phyloP scores from a whole-genome alignment of 2,888 invertebrate species.

The Neoitamus cyanurus region DNA sequence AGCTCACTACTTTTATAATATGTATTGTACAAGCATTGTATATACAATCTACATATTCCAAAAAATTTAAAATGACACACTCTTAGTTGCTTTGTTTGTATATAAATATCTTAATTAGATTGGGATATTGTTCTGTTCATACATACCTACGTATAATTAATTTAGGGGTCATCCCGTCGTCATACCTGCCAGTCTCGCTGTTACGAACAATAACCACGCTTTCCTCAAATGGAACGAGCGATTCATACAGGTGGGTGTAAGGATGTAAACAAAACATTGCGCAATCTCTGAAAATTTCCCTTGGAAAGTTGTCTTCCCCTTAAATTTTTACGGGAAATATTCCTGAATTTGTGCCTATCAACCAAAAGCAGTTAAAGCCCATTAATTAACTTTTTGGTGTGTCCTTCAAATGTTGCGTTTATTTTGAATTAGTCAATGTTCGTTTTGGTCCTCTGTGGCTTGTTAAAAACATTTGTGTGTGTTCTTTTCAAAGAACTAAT shows the following conservation, averaged over 20 bases:
- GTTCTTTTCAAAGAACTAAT: not conserved
- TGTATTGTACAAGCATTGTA: too few relatives aligned
- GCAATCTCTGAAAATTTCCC: not conserved
- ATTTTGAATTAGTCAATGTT: not conserved
- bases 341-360: not conserved
- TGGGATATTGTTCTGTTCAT: too few relatives aligned
- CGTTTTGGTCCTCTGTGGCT: not conserved
- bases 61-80: too few relatives aligned
- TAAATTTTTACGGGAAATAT: not conserved
- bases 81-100: too few relatives aligned
- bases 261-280: slow-evolving; percentile 18
- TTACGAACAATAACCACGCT: not conserved
- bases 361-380: not conserved
- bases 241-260: slow-evolving; percentile 1
- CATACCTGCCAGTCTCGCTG: not conserved
- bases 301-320: not conserved
- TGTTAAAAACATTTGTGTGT: not conserved
- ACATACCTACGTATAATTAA: not conserved
- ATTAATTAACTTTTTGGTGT: not conserved
- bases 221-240: not conserved
- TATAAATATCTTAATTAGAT: too few relatives aligned
- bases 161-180: not conserved
- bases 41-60: too few relatives aligned
- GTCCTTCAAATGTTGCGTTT: not conserved
- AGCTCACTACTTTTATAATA: too few relatives aligned